phyloP scores from a whole-genome alignment of 37 sponge, comb jelly and placozoan species.

The Amphimedon queenslandica region DNA sequence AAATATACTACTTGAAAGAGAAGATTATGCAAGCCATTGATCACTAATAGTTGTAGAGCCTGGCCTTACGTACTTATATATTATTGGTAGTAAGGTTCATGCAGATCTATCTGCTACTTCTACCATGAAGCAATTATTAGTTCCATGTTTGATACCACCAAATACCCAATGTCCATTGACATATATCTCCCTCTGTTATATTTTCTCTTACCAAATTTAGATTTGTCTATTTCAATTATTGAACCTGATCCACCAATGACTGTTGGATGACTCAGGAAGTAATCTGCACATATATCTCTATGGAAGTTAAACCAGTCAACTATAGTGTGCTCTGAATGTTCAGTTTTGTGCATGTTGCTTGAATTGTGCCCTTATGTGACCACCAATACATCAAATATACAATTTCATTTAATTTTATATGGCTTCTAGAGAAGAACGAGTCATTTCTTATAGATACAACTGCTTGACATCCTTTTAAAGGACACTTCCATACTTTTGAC shows the following conservation, averaged over 20 bases:
- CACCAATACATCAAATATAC: conserved; percentile 9
- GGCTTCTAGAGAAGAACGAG: conserved; percentile 15
- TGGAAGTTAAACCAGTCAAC: conserved; percentile 39
- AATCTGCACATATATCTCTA: conserved; percentile 21
- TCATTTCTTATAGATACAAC: conserved; percentile 21
- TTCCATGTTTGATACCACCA: conserved; percentile 33
- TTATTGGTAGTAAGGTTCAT: conserved; percentile 45
- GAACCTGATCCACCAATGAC: conserved; percentile 27
- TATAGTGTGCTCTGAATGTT: neutral
- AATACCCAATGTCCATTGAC: conserved; percentile 55
- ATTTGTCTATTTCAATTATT: conserved; percentile 39
- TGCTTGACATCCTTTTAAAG: conserved; percentile 25
- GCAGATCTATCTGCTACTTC: conserved; percentile 31
- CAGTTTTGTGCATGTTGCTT: neutral
- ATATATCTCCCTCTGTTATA: conserved; percentile 32
- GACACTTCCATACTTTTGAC: conserved; percentile 7
- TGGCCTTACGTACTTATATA: conserved; percentile 14
- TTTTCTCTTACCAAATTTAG: conserved; percentile 24
- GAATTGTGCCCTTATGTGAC: conserved; percentile 2
- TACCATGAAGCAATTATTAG: conserved; percentile 23
- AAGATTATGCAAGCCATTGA: conserved; percentile 19
- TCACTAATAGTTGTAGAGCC: conserved; percentile 14
- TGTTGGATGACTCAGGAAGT: conserved; percentile 35
- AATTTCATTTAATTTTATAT: conserved; percentile 3
- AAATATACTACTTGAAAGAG: neutral